Evolutionary conservation across 2,888 invertebrate species (phyloP).

Genomic region (Mactromeris polynyma): DNA sequence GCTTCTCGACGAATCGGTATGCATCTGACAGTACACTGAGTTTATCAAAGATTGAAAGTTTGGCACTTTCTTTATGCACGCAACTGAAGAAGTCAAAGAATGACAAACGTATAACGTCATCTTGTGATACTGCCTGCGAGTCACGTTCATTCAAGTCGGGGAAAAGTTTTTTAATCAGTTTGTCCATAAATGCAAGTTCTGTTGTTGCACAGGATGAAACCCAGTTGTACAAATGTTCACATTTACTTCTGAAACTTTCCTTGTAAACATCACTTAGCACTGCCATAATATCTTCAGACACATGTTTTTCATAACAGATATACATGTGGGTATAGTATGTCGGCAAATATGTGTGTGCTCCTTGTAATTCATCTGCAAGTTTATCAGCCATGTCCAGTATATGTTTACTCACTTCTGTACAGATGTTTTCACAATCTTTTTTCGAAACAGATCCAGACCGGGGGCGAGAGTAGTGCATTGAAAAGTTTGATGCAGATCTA

Average conservation of each 20-base stretch:
- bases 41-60: conserved; percentile 63
- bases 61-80: conserved; percentile 43
- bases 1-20: conserved; percentile 58
- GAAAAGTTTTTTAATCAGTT: conserved; percentile 36
- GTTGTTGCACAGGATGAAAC: conserved; percentile 57
- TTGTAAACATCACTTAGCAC: conserved; percentile 75
- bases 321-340: conserved; percentile 75
- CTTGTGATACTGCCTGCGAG: background rate
- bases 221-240: conserved; percentile 60
- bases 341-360: background rate
- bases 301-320: conserved; percentile 80
- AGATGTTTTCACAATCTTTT: conserved; percentile 58
- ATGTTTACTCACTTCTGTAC: conserved; percentile 67
- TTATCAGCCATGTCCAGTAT: conserved; percentile 58
- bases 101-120: conserved; percentile 26
- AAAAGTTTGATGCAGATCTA: background rate
- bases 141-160: background rate
- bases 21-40: conserved; percentile 68
- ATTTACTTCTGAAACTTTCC: conserved; percentile 67
- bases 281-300: conserved; percentile 77
- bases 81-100: conserved; percentile 48
- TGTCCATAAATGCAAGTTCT: conserved; percentile 72
- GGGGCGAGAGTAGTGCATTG: conserved; percentile 31
- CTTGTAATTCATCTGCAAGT: conserved; percentile 50
- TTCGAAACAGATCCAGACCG: conserved; percentile 63